A percentile compares a stretch with the other conserved stretches of the same genome.
phyloP scores from a whole-genome alignment of 2,888 invertebrate genomes.

The Reticulitermes lucifugus region DNA sequence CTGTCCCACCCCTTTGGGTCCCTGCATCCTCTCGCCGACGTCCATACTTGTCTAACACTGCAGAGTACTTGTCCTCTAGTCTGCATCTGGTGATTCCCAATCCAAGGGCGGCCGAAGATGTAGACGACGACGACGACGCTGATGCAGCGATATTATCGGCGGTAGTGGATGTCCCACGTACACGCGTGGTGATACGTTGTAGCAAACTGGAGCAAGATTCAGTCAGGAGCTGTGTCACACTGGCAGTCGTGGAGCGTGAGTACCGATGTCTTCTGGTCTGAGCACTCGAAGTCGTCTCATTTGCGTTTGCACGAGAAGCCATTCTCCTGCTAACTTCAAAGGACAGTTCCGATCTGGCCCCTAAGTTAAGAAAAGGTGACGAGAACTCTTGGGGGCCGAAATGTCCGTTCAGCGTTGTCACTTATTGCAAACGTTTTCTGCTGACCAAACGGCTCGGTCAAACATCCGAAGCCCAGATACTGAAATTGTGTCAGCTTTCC shows the following conservation, averaged over 20 bases:
- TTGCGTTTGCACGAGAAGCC: constrained; percentile 30
- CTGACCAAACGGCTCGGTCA: constrained; percentile 48
- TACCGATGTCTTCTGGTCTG: constrained; percentile 70
- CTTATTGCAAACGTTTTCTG: constrained; percentile 18
- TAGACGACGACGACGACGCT: constrained; percentile 6
- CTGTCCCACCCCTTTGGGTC: not conserved
- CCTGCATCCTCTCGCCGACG: constrained; percentile 62
- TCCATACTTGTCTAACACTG: constrained; percentile 76
- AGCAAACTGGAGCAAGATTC: constrained; percentile 89
- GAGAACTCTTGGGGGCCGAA: constrained; percentile 26
- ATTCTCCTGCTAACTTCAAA: constrained; percentile 24
- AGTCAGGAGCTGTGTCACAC: constrained; percentile 86
- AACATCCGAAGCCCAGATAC: not conserved
- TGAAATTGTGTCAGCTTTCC: not conserved
- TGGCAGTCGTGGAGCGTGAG: constrained; percentile 77
- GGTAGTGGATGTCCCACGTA: constrained; percentile 78
- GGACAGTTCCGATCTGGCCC: constrained; percentile 39
- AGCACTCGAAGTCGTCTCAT: constrained; percentile 56
- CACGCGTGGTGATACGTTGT: constrained; percentile 80
- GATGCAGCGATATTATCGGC: constrained; percentile 56
- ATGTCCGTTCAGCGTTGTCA: constrained; percentile 47
- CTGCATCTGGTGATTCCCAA: constrained; percentile 73
- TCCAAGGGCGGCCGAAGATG: constrained; percentile 56
- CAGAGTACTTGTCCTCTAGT: constrained; percentile 83
- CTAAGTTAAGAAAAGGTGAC: constrained; percentile 24